A percentile compares a stretch with the other conserved stretches of the same genome.
phyloP scores from a whole-genome alignment of 2,797 vertebrate species.

The Phylloscopus collybita region DNA sequence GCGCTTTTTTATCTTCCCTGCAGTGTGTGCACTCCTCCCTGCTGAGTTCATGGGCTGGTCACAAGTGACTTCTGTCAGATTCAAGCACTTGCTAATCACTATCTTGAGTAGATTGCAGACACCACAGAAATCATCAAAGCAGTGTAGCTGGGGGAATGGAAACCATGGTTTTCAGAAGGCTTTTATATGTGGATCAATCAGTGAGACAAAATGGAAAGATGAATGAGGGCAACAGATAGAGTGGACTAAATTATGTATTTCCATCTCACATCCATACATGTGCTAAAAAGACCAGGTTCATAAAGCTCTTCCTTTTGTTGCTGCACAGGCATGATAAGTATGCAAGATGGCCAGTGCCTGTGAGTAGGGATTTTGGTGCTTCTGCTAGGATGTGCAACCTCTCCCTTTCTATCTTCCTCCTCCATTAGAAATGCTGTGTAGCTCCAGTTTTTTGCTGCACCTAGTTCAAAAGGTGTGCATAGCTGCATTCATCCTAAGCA shows the following conservation, averaged over 20 bases:
- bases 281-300: neutral
- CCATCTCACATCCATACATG: neutral
- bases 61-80: constrained; percentile 70
- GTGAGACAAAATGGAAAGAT: constrained; percentile 33
- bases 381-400: neutral
- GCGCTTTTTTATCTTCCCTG: constrained; percentile 36
- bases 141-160: constrained; percentile 23
- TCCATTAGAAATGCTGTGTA: neutral
- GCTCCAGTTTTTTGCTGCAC: neutral
- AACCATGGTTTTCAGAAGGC: constrained; percentile 17
- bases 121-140: constrained; percentile 65
- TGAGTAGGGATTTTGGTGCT: neutral
- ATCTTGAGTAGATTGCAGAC: constrained; percentile 63
- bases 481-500: neutral
- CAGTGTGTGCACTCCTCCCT: constrained; percentile 30
- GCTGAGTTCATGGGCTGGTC: constrained; percentile 68
- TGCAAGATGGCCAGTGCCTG: neutral
- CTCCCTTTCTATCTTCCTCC: neutral
- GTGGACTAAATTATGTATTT: constrained; percentile 40
- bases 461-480: neutral
- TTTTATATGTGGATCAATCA: constrained; percentile 61
- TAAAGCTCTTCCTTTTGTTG: neutral
- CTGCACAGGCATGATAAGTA: neutral
- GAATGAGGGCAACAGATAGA: constrained; percentile 19
- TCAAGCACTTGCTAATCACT: constrained; percentile 64